A percentile compares a stretch with the other conserved stretches of the same genome.
These are phyloP conservation scores for Rhagonycha lutea DNA, from an alignment of 2,888 invertebrate species.

Conservation along the genomic window DNA sequence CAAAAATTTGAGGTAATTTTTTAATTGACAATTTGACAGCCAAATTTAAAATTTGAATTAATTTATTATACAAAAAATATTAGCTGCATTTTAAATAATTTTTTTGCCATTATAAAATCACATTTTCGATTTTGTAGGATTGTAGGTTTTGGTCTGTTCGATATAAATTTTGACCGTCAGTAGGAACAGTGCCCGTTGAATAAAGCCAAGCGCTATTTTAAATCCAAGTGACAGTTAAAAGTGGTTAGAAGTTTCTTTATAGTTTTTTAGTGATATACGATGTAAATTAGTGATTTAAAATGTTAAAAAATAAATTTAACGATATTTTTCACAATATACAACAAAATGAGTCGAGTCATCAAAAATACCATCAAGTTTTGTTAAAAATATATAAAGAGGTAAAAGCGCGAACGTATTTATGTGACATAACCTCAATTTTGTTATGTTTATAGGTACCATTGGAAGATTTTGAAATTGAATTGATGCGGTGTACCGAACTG, in stretches of 20 bases:
- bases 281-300: conserved; percentile 1
- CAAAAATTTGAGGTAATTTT: not conserved
- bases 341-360: conserved; percentile 19
- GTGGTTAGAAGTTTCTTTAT: conserved; percentile 46
- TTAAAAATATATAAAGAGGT: conserved; percentile 21
- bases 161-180: not conserved
- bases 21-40: not conserved
- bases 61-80: not conserved
- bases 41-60: not conserved
- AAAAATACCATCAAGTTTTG: conserved; percentile 19
- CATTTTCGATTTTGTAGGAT: not conserved
- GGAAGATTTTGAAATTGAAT: conserved; percentile 23
- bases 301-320: conserved; percentile 47
- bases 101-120: not conserved
- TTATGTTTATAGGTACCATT: conserved; percentile 5
- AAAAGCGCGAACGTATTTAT: not conserved
- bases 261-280: conserved; percentile 41
- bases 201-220: not conserved
- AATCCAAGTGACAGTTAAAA: not conserved
- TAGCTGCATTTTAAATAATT: not conserved
- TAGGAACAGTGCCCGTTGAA: not conserved
- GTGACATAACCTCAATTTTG: conserved; percentile 6
- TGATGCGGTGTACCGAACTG: conserved; percentile 17
- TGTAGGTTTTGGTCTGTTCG: not conserved
- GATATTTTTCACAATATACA: conserved; percentile 46